Evolutionary conservation across 64 coral and sea anemone genomes (phyloP), one percentile per base, ranked within the genome.

Genomic region (Montipora cactus): DNA sequence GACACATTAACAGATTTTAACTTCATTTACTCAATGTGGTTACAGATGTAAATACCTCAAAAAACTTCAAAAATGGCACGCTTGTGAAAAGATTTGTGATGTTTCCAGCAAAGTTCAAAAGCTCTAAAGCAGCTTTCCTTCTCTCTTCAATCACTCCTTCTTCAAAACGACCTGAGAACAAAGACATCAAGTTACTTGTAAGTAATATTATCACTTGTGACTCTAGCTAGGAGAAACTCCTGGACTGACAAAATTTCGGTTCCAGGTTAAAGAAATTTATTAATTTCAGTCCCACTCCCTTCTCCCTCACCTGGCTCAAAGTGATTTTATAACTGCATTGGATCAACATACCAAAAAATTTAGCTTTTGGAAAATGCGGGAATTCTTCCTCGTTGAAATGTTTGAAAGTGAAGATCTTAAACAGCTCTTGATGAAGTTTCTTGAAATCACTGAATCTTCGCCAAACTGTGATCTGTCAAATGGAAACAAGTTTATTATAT

Each of bases 71-170:
- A 91, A 98, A 96, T 21, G 94, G 82, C 80, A 91, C 78, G 47
- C 92, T 95, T 52, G 94, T 94, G 70, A 96, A 95, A 44, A 98
- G 61, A 62, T 87, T 80, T 83, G 92, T 84, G 45, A 94, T 87
- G 18, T 75, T 96, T 61, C 91, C 94, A 89, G 89, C 94, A 98
- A 98, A 98, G 18, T 78, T 88, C 14, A 98, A 79, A 74, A 98
- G 87, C 47, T 89, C 77, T 20, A 94, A 80, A 16, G 88, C 75
- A 77, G 78, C 81, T 94, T 94, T 90, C 53, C 94, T 90, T 76
- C 97, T 93, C 57, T 98, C 97, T 78, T 98, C 97, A 76, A 98
- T 96, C 5, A 98, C 97, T 68, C 75, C 61, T 18, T 98, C 97
- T 20, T 98, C 94, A 98, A 98, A 98, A 20, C 94, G 92, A 90